Evolutionary conservation across 2,888 invertebrate species (phyloP), one percentile per base, ranked within the genome.

Genomic region (Pandemis corylana): DNA sequence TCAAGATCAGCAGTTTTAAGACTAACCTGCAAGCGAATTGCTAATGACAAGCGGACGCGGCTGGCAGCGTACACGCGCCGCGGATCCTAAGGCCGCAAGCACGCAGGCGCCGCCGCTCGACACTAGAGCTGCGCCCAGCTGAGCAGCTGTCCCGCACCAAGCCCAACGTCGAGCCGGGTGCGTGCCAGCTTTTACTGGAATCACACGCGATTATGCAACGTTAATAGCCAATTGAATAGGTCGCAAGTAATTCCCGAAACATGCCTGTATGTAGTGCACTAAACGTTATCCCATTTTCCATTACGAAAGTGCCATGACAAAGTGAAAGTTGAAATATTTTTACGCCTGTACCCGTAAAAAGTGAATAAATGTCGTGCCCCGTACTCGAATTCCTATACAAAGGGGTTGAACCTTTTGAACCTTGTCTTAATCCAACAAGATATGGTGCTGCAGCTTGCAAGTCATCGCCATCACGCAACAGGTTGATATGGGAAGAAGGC

Each of bases 81-180:
- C 97, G 0, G 97, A 97, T 80, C 97, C 98, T 72, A 98, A 93
- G 13, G 97, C 96, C 0, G 98, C 97, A 80, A 98, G 96, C 53
- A 97, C 95, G 65, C 97, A 96, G 3, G 96, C 95, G 0, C 97
- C 92, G 71, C 96, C 96, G 0, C 96, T 95, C 77, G 97, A 96
- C 36, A 97, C 90, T 66, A 98, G 91, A 36, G 96, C 97, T 0
- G 96, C 95, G 12, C 96, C 96, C 7, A 97, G 95, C 77, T 96
- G 95, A 0, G 96, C 95, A 0, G 98, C 95, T 0, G 97, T 97
- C 41, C 96, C 96, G 64, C 97, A 94, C 98, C 98, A 98, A 42
- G 97, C 95, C 95, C 93, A 96, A 83, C 89, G 96, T 84, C 86
- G 96, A 82, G 83, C 97, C 94, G 97, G 95, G 73, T 90, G 93